These are phyloP conservation scores for Acrocera orbiculus DNA, from an alignment of 2,888 invertebrate species.

Conservation along the genomic window DNA sequence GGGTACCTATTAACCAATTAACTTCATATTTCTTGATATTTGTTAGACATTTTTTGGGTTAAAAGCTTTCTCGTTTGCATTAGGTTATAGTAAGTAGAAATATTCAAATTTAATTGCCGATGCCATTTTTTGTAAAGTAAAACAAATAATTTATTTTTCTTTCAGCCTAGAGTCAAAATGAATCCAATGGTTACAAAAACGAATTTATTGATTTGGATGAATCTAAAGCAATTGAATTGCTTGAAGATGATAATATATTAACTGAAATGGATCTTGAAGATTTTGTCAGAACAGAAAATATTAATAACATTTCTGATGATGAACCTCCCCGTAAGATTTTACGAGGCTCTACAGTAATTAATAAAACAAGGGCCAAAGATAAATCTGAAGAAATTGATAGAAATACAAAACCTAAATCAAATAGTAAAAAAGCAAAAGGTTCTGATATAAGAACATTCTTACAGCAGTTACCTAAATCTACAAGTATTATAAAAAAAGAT, in stretches of 20 bases:
- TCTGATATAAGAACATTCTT: slow-evolving; percentile 6
- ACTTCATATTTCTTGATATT: too few relatives aligned
- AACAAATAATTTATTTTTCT: too few relatives aligned
- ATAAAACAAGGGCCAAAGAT: too few relatives aligned
- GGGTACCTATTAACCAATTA: too few relatives aligned
- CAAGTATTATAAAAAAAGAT: slow-evolving; percentile 9
- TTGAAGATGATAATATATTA: slow-evolving; percentile 7
- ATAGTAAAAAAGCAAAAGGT: slow-evolving; percentile 2
- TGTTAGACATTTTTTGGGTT: too few relatives aligned
- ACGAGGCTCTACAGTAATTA: too few relatives aligned
- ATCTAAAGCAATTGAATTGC: slow-evolving; percentile 24
- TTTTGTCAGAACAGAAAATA: too few relatives aligned
- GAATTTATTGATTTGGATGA: slow-evolving; percentile 21
- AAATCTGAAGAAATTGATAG: slow-evolving; percentile 4
- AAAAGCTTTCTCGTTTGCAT: too few relatives aligned
- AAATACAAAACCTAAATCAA: not conserved
- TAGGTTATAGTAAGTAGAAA: too few relatives aligned
- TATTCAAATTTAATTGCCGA: not conserved
- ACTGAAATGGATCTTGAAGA: slow-evolving; percentile 9
- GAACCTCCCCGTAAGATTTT: too few relatives aligned
- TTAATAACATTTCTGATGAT: too few relatives aligned
- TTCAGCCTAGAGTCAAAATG: slow-evolving; percentile 24
- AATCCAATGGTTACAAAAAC: slow-evolving; percentile 18
- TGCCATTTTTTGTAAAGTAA: slow-evolving; percentile 18
- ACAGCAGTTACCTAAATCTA: slow-evolving; percentile 7